Evolutionary conservation across 2,888 invertebrate genomes (phyloP), one percentile per base, ranked within the genome.

Genomic region (Ophraella communa): DNA sequence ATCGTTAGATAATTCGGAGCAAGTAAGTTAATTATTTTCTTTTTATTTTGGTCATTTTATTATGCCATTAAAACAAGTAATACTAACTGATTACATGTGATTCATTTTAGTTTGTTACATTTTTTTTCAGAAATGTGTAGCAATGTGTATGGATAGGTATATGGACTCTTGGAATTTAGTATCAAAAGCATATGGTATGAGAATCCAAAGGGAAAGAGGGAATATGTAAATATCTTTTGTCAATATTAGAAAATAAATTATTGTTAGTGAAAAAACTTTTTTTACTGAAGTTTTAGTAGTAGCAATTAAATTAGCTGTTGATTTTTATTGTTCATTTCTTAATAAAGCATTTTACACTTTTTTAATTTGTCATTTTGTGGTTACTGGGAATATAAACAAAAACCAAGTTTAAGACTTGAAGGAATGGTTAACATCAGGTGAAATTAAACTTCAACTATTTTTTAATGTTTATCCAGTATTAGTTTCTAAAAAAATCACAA

Each of bases 131-230:
- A 96, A 95, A 89, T 98, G 97, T 81, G 88, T 98, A 73, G 94
- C 95, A 0, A 96, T 96, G 94, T 98, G 98, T 81, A 96, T 97
- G 96, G 98, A 98, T 82, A 87, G 98, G 77, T 98, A 95, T 85
- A 94, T 97, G 93, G 98, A 98, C 78, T 89, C 96, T 2, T 96
- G 94, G 92, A 95, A 96, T 83, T 84, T 96, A 59, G 95, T 98
- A 10, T 94, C 95, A 10, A 90, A 91, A 82, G 90, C 96, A 0
- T 97, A 97, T 81, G 90, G 92, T 66, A 88, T 86, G 80, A 88
- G 97, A 78, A 86, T 98, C 75, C 93, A 95, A 79, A 86, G 89
- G 72, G 97, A 97, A 83, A 85, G 89, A 65, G 71, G 71, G 68
- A 74, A 77, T 59, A 74, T 77, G 74, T 76, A 70, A 71, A 68